phyloP scores from a whole-genome alignment of 2,113 vertebrate genomes.

The Muntiacus muntjak region DNA sequence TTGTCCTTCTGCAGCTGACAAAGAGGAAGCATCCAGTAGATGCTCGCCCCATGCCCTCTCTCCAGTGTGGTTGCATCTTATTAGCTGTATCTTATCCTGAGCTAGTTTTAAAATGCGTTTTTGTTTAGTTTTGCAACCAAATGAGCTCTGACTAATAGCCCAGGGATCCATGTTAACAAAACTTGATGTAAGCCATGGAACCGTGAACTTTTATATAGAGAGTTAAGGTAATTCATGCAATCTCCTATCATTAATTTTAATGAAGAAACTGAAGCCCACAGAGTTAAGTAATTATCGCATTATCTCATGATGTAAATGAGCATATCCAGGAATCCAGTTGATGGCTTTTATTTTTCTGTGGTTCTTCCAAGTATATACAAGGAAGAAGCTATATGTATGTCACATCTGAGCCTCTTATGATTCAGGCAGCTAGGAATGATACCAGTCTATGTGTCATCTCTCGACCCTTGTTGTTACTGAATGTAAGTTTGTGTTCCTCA shows the following conservation, averaged over 20 bases:
- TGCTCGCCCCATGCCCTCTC: fast-evolving
- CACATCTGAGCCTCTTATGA: background rate
- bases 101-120: background rate
- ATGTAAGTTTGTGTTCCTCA: background rate
- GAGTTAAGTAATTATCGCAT: background rate
- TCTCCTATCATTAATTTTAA: background rate
- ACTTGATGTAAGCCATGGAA: background rate
- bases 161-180: background rate
- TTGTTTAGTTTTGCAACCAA: background rate
- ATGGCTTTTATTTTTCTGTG: background rate
- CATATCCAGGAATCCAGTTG: background rate
- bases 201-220: background rate
- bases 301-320: background rate
- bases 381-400: background rate
- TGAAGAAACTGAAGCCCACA: background rate
- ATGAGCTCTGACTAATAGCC: background rate
- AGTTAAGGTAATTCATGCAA: background rate
- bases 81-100: background rate
- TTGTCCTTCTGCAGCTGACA: background rate
- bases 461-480: background rate
- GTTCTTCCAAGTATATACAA: background rate
- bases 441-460: background rate
- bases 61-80: background rate
- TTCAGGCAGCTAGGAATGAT: background rate
- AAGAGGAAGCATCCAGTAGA: fast-evolving